Evolutionary conservation across 2,888 invertebrate genomes (phyloP), one percentile per base, ranked within the genome.

Genomic region (Temnothorax ravouxi): DNA sequence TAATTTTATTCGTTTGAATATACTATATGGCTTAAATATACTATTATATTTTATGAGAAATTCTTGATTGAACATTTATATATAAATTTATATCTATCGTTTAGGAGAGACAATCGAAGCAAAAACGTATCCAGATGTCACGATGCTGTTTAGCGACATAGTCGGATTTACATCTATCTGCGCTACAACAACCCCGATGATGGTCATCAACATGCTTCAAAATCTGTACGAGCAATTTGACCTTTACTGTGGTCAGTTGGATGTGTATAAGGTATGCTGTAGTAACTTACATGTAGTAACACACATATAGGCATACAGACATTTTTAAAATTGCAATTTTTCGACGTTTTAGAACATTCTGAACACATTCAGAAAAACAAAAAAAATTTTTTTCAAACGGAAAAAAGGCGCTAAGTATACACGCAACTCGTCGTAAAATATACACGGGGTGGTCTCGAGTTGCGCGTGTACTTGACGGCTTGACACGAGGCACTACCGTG

Each of bases 161-260:
- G 99, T 99, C 0, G 99, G 99, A 29, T 99, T 99, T 95, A 99
- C 99, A 0, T 98, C 98, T 52, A 99, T 99, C 92, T 99, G 99
- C 92, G 98, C 99, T 0, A 98, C 98, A 0, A 98, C 99, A 29
- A 98, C 99, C 0, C 99, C 99, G 0, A 98, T 99, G 96, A 98
- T 98, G 98, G 98, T 98, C 66, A 98, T 99, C 92, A 98, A 97
- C 92, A 99, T 99, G 99, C 96, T 99, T 71, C 98, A 98, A 94
- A 97, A 97, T 91, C 95, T 99, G 69, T 99, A 99, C 95, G 98
- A 98, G 93, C 97, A 98, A 92, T 99, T 99, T 92, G 99, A 99
- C 94, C 96, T 97, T 62, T 98, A 97, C 95, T 99, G 99, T 93
- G 99, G 98, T 88, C 97, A 98, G 90, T 96, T 99, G 61, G 99